Percentiles rank a stretch among this genome's conserved stretches.
Evolutionary conservation across 2,797 vertebrate species (phyloP).

Genomic region (Mastacembelus armatus): DNA sequence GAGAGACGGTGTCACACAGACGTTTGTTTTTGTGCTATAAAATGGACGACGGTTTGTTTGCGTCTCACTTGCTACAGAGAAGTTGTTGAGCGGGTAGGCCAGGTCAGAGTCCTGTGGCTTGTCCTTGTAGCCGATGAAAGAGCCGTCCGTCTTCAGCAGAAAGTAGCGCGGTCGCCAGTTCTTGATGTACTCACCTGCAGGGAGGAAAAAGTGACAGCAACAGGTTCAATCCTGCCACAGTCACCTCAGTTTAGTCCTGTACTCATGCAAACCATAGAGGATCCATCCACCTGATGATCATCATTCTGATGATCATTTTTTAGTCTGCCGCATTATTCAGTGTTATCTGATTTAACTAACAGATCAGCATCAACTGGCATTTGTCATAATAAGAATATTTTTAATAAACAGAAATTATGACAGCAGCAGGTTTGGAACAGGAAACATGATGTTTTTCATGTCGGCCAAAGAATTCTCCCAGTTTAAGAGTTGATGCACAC

Average conservation of each 20-base stretch:
- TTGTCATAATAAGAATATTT: no score
- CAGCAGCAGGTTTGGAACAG: no score
- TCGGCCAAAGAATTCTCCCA: no score
- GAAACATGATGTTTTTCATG: no score
- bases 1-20: background rate
- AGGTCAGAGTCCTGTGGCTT: slow-evolving; percentile 99
- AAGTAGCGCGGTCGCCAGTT: slow-evolving; percentile 99
- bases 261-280: no score
- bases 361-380: no score
- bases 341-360: no score
- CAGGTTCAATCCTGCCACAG: background rate
- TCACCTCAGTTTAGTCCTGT: background rate
- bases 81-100: slow-evolving; percentile 98
- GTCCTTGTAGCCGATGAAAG: slow-evolving; percentile 99
- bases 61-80: slow-evolving; percentile 95
- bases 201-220: background rate
- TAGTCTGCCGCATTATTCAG: no score
- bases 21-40: accelerated
- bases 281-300: no score
- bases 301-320: no score
- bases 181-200: slow-evolving; percentile 97
- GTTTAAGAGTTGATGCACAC: no score
- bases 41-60: background rate
- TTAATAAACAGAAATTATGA: no score
- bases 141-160: slow-evolving; percentile 96